A percentile compares a stretch with the other conserved stretches of the same genome.
Evolutionary conservation across 2,113 vertebrate genomes (phyloP).

Genomic region (Vidua chalybeata): DNA sequence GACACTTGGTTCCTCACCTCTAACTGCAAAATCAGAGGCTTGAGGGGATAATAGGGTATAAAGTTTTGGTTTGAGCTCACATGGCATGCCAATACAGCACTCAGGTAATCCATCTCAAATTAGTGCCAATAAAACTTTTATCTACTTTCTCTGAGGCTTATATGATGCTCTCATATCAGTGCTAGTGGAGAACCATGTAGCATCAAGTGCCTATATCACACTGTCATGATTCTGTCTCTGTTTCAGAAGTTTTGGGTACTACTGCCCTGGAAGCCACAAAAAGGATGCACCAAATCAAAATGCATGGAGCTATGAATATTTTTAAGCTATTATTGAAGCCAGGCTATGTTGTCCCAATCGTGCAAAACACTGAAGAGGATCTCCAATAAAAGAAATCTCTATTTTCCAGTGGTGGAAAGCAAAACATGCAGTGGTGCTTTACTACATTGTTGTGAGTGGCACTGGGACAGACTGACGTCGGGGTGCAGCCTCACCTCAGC

Average conservation of each 20-base stretch:
- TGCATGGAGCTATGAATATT: neutral
- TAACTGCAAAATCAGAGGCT: neutral
- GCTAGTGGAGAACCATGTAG: neutral
- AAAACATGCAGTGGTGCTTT: neutral
- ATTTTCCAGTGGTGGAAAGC: neutral
- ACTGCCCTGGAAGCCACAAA: neutral
- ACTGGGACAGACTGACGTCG: neutral
- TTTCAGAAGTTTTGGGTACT: neutral
- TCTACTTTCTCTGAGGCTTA: neutral
- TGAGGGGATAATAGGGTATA: neutral
- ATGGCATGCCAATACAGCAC: neutral
- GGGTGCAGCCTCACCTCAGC: neutral
- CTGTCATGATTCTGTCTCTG: neutral
- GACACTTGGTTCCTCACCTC: neutral
- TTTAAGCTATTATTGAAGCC: neutral
- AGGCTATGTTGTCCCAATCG: rapidly evolving
- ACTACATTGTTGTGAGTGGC: neutral
- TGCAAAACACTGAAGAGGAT: neutral
- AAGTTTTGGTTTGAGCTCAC: neutral
- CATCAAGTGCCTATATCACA: neutral
- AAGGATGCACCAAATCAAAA: neutral
- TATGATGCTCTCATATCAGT: neutral
- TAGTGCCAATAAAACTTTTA: neutral
- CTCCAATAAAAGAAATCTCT: neutral
- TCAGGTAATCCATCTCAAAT: neutral